A percentile compares a stretch with the other conserved stretches of the same genome.
Conservation (phyloP, 2,113 vertebrate genomes). For the Ameiurus melas region DNA sequence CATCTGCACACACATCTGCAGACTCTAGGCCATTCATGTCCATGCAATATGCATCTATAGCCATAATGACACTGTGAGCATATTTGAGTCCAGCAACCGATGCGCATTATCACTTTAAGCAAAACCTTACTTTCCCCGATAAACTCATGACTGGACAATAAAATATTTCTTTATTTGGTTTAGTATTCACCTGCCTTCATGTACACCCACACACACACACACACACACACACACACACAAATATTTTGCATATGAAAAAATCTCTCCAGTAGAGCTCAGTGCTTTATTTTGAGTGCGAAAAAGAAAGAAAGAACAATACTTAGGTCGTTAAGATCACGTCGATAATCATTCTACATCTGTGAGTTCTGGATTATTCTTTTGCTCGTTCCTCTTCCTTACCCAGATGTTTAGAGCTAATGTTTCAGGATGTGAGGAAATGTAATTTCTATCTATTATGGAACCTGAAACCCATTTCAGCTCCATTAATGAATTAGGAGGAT, state of each 20-base stretch:
- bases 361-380: conserved; percentile 23
- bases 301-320: neutral
- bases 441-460: conserved; percentile 52
- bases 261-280: neutral
- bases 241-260: neutral
- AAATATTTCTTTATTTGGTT: neutral
- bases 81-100: neutral
- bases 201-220: neutral
- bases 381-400: conserved; percentile 8
- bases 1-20: neutral
- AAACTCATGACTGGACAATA: neutral
- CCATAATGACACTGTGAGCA: neutral
- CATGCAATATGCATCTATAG: neutral
- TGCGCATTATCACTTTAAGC: neutral
- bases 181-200: neutral
- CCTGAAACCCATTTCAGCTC: conserved; percentile 49
- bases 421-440: conserved; percentile 50
- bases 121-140: neutral
- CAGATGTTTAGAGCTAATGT: conserved; percentile 49
- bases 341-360: conserved; percentile 20
- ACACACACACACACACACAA: too few species aligned
- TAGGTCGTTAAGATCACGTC: neutral
- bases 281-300: neutral
- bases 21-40: neutral
- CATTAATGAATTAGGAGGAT: conserved; percentile 58